Percentiles rank a stretch among this genome's conserved stretches.
Evolutionary conservation across 2,888 invertebrate species (phyloP).

Genomic region (Neelides folsomi): DNA sequence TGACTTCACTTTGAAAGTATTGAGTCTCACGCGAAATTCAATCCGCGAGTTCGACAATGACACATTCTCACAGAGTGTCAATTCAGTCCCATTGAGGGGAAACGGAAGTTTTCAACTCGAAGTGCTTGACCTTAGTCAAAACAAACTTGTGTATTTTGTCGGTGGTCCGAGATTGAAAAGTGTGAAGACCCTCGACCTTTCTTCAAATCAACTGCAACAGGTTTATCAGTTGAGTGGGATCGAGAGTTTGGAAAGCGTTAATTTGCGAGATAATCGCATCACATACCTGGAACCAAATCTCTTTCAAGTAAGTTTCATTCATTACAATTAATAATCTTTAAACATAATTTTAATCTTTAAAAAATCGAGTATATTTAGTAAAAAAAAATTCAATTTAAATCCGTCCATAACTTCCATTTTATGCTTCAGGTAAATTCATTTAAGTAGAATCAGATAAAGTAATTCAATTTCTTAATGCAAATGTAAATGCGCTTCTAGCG

Average conservation of each 20-base stretch:
- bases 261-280: conserved; percentile 32
- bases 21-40: conserved; percentile 25
- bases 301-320: conserved; percentile 29
- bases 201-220: conserved; percentile 28
- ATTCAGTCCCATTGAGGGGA: no score
- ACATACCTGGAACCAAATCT: conserved; percentile 22
- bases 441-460: no score
- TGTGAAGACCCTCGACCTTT: conserved; percentile 30
- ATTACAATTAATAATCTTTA: not conserved
- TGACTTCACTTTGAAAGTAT: conserved; percentile 22
- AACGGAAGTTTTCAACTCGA: no score
- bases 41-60: conserved; percentile 9
- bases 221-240: conserved; percentile 20
- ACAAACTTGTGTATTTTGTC: conserved; percentile 30
- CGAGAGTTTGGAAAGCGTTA: conserved; percentile 29
- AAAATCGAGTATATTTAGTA: no score
- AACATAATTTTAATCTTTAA: no score
- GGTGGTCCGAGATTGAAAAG: conserved; percentile 21
- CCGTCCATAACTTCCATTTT: no score
- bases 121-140: conserved; percentile 28
- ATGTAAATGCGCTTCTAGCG: no score
- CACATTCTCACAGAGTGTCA: conserved; percentile 4
- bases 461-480: no score
- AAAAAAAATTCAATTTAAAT: no score
- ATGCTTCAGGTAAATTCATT: no score